phyloP scores from a whole-genome alignment of 1,140 invertebrate genomes.

The Heliconius melpomene region DNA sequence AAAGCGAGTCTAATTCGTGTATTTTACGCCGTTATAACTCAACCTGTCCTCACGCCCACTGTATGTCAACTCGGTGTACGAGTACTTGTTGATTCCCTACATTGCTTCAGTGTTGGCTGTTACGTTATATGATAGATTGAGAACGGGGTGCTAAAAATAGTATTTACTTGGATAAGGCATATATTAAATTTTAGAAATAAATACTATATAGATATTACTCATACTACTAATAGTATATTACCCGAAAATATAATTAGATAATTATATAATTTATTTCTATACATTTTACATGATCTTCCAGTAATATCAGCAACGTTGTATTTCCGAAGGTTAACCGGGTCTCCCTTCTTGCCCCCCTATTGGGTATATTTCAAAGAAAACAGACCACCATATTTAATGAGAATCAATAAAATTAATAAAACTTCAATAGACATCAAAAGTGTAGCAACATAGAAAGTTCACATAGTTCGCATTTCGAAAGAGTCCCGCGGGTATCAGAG shows the following conservation, averaged over 20 bases:
- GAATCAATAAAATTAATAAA: not conserved
- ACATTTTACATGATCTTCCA: no score
- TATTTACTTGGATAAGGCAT: not conserved
- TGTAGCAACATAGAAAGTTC: conserved; percentile 35
- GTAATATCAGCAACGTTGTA: no score
- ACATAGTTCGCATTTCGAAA: conserved; percentile 37
- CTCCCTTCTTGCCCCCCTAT: not conserved
- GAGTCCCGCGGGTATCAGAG: conserved; percentile 36
- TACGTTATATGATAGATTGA: not conserved
- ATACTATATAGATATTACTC: no score
- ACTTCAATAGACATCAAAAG: not conserved
- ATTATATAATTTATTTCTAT: no score
- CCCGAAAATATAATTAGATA: no score
- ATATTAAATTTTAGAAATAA: no score
- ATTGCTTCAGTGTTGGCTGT: conserved; percentile 7
- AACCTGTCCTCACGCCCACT: conserved; percentile 13
- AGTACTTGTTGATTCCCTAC: not conserved
- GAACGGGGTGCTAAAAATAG: not conserved
- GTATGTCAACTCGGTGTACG: not conserved
- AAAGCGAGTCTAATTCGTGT: conserved; percentile 8
- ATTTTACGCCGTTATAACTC: not conserved
- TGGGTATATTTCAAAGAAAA: not conserved
- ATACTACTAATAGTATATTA: no score
- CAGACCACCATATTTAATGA: not conserved
- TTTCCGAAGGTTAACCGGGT: no score